phyloP scores from a whole-genome alignment of 2,797 vertebrate species.

The Anabas testudineus region DNA sequence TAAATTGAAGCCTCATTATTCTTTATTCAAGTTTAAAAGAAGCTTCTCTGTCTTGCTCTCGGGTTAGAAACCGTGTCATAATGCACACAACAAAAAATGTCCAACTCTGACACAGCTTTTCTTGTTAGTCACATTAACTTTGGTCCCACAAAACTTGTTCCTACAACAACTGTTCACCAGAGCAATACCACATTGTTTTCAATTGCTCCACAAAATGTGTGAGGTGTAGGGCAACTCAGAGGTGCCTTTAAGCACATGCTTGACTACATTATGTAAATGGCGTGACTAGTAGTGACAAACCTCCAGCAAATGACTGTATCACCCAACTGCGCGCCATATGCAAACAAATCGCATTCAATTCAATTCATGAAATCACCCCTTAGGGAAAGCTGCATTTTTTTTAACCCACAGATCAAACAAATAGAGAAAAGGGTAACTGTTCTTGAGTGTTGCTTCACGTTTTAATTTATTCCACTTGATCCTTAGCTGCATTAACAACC shows the following conservation, averaged over 20 bases:
- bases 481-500: slow-evolving; percentile 28
- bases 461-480: slow-evolving; percentile 37
- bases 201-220: slow-evolving; percentile 11
- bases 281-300: background rate
- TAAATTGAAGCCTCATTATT: background rate
- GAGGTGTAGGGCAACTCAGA: background rate
- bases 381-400: background rate
- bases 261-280: background rate
- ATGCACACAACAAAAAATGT: background rate
- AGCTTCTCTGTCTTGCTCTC: background rate
- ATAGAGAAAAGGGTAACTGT: background rate
- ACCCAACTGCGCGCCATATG: background rate
- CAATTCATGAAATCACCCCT: slow-evolving; percentile 12
- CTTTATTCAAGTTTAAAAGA: background rate
- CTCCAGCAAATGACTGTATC: background rate
- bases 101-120: slow-evolving; percentile 2
- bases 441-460: slow-evolving; percentile 3
- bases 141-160: background rate
- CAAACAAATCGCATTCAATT: slow-evolving; percentile 6
- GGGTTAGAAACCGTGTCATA: background rate
- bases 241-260: background rate
- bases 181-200: slow-evolving; percentile 5
- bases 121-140: slow-evolving; percentile 5
- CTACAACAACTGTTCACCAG: slow-evolving; percentile 9
- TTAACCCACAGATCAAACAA: slow-evolving; percentile 13